These are phyloP conservation scores for Phalacrocorax aristotelis DNA, from an alignment of 2,113 vertebrate genomes.

Conservation along the genomic window DNA sequence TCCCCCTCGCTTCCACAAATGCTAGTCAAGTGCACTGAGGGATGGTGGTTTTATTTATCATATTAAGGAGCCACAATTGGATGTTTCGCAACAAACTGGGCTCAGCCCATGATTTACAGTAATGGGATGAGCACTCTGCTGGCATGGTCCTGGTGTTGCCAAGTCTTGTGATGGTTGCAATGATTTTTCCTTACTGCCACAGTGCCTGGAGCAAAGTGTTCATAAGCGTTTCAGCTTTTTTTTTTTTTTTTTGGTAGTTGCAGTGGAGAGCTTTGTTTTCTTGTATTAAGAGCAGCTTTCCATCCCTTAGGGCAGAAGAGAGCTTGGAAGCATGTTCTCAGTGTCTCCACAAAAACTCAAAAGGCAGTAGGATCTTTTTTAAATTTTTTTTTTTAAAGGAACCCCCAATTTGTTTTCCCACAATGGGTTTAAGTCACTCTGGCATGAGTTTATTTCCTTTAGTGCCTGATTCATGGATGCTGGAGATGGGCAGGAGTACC, in stretches of 20 bases:
- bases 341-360: slow-evolving; percentile 40
- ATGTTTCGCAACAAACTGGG: slow-evolving; percentile 18
- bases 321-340: slow-evolving; percentile 55
- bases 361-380: not conserved
- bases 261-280: slow-evolving; percentile 60
- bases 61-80: slow-evolving; percentile 14
- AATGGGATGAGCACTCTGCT: slow-evolving; percentile 4
- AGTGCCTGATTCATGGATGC: not conserved
- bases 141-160: slow-evolving; percentile 42
- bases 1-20: not conserved
- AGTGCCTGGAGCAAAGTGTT: slow-evolving; percentile 45
- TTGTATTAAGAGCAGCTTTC: slow-evolving; percentile 66
- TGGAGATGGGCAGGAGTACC: not conserved
- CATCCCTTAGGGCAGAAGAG: slow-evolving; percentile 55
- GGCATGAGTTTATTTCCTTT: slow-evolving; percentile 16
- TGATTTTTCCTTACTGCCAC: slow-evolving; percentile 60
- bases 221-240: not conserved
- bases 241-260: slow-evolving; percentile 23
- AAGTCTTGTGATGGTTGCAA: slow-evolving; percentile 54
- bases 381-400: not conserved
- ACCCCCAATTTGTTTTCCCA: slow-evolving; percentile 41
- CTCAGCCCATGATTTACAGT: slow-evolving; percentile 37
- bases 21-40: not conserved
- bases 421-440: slow-evolving; percentile 27
- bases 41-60: not conserved